phyloP scores from a whole-genome alignment of 2,888 invertebrate species.

The Melanchra persicariae region DNA sequence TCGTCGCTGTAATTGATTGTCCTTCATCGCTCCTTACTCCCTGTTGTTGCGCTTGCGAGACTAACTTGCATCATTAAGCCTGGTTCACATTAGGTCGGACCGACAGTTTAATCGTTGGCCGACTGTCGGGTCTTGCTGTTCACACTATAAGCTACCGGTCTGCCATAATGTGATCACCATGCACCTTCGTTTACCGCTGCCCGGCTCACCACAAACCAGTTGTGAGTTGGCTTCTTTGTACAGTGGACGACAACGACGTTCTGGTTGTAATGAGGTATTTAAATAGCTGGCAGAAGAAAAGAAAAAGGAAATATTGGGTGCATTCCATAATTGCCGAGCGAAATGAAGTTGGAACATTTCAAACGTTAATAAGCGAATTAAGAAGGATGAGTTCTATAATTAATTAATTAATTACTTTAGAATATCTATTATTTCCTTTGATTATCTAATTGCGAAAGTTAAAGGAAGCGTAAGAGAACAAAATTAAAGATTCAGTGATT shows the following conservation, averaged over 20 bases:
- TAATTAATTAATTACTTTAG: neutral
- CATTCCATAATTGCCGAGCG: neutral
- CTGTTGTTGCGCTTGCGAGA: conserved; percentile 44
- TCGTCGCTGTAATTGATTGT: conserved; percentile 69
- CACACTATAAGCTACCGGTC: no score
- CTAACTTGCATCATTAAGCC: conserved; percentile 51
- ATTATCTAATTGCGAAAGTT: no score
- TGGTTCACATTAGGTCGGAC: neutral
- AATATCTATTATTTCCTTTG: neutral
- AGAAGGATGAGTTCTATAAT: neutral
- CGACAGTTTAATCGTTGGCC: neutral
- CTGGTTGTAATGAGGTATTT: neutral
- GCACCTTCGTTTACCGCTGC: no score
- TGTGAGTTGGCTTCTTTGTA: neutral
- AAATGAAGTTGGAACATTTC: neutral
- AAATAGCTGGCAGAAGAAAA: neutral
- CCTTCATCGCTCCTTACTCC: conserved; percentile 60
- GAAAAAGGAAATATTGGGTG: neutral
- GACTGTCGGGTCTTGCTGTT: neutral
- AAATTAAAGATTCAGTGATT: no score
- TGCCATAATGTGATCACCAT: no score
- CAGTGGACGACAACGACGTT: neutral
- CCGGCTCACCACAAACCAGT: neutral
- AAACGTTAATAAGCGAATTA: neutral
- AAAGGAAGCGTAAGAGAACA: no score